Conservation (phyloP, 53 echinoderm and acorn worm species). For the Actinopyga echinites region DNA sequence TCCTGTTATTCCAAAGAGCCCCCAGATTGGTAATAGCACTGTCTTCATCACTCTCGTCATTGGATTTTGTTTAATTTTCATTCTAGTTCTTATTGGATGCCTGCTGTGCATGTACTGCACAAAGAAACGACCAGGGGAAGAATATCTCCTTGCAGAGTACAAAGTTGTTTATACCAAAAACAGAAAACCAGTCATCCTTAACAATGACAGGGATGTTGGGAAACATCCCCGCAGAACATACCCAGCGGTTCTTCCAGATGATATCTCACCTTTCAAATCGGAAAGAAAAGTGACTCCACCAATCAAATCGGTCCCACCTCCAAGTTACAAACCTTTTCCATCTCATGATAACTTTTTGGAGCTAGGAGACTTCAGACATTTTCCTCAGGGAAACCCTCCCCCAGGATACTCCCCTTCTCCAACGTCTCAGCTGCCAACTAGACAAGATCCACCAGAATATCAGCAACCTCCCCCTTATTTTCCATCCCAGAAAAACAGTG, state of each 20-base stretch:
- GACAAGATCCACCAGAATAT: conserved; percentile 11
- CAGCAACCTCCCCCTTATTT: conserved; percentile 18
- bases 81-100: conserved; percentile 47
- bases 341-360: neutral
- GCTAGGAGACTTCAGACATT: neutral
- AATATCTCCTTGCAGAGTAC: conserved; percentile 66
- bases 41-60: conserved; percentile 43
- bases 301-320: neutral
- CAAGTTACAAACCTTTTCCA: neutral
- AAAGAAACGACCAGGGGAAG: conserved; percentile 64
- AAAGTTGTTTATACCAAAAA: conserved; percentile 57
- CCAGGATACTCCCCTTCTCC: neutral
- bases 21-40: neutral
- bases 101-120: conserved; percentile 50
- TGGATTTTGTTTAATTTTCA: conserved; percentile 23
- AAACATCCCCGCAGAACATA: conserved; percentile 31
- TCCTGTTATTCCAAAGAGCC: conserved; percentile 23
- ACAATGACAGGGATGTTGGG: conserved; percentile 51
- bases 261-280: conserved; percentile 49
- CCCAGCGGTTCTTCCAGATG: conserved; percentile 64
- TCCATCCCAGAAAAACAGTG: neutral
- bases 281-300: neutral
- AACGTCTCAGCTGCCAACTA: too few relatives aligned
- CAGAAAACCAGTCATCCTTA: conserved; percentile 65
- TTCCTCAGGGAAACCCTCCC: neutral